Evolutionary conservation across 2,888 invertebrate genomes (phyloP).

Genomic region (Ophion ventricosus): DNA sequence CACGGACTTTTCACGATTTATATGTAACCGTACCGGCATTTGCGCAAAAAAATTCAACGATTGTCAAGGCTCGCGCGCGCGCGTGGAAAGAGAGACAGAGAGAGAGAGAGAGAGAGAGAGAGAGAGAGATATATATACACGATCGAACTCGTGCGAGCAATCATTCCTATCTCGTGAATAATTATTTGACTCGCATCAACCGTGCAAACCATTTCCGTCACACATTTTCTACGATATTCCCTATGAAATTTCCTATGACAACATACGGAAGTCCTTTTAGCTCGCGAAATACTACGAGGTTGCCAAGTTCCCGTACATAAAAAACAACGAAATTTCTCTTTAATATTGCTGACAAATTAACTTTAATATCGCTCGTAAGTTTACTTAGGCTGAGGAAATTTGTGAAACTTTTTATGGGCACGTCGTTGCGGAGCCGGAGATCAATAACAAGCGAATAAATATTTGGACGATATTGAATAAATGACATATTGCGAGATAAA

Average conservation of each 20-base stretch:
- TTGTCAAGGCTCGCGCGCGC: constrained; percentile 46
- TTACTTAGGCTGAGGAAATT: not conserved
- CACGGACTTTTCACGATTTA: not conserved
- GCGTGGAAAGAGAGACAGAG: too few species aligned
- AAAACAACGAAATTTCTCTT: not conserved
- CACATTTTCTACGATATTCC: not conserved
- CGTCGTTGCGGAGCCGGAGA: not conserved
- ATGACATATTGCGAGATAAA: too few species aligned
- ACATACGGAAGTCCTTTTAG: constrained; percentile 2
- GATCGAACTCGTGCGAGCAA: constrained; percentile 38
- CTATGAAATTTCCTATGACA: not conserved
- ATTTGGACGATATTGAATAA: too few species aligned
- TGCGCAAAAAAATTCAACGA: constrained; percentile 39
- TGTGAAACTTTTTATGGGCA: not conserved
- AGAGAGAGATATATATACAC: not conserved
- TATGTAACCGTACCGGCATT: constrained; percentile 6
- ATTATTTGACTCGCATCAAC: constrained; percentile 19
- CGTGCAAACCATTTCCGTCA: not conserved
- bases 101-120: too few species aligned
- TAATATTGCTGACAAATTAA: too few species aligned
- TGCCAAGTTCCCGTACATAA: too few species aligned
- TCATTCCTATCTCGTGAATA: constrained; percentile 38
- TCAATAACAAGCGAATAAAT: too few species aligned
- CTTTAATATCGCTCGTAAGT: not conserved
- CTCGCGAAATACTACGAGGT: not conserved